Conservation (phyloP, 2,797 vertebrate genomes). For the Gymnoscopelus microlampas region DNA sequence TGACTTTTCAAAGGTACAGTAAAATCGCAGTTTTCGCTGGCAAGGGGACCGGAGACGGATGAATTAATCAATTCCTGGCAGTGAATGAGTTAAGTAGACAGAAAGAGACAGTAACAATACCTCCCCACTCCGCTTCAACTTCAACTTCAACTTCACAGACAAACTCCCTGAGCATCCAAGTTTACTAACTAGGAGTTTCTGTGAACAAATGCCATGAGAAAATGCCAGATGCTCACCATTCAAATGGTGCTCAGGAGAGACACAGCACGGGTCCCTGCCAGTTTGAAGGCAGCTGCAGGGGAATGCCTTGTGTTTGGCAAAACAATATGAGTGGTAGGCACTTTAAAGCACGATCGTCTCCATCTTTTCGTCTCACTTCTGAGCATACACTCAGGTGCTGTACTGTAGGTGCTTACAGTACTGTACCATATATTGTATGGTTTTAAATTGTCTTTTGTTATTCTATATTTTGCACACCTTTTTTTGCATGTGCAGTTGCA, state of each 20-base stretch:
- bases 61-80: too few relatives aligned
- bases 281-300: slow-evolving; percentile 29
- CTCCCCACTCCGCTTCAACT: too few relatives aligned
- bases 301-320: slow-evolving; percentile 4
- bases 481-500: too few relatives aligned
- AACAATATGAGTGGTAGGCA: slow-evolving; percentile 5
- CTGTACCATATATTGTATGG: too few relatives aligned
- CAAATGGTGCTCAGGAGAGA: slow-evolving; percentile 54
- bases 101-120: too few relatives aligned
- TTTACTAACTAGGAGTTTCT: slow-evolving; percentile 53
- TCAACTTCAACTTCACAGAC: slow-evolving; percentile 18
- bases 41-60: too few relatives aligned
- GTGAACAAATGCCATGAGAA: slow-evolving; percentile 33
- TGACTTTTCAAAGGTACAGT: too few relatives aligned
- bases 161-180: slow-evolving; percentile 35
- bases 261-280: slow-evolving; percentile 25
- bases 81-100: too few relatives aligned
- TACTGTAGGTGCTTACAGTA: background rate
- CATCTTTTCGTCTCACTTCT: slow-evolving; percentile 23
- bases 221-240: slow-evolving; percentile 63
- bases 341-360: slow-evolving; percentile 7
- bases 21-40: too few relatives aligned
- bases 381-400: slow-evolving; percentile 15
- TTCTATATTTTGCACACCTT: too few relatives aligned
- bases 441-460: background rate